Evolutionary conservation across 2,888 invertebrate genomes (phyloP), one percentile per base, ranked within the genome.

Genomic region (Blastobasis adustella): DNA sequence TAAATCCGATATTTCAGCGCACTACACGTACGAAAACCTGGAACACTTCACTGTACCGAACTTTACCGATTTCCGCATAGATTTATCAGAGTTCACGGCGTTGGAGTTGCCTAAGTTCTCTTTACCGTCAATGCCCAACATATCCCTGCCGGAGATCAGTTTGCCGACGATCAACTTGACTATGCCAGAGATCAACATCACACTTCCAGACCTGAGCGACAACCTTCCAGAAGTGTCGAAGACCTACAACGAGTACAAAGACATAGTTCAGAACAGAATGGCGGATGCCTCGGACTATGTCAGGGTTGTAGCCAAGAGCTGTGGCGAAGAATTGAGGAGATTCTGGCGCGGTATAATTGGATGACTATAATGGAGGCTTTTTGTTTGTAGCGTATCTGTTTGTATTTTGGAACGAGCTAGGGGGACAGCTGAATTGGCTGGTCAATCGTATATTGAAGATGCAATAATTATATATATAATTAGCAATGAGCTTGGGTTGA

Each of bases 251-350:
- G 80, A 82, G 55, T 81, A 90, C 55, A 90, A 86, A 63, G 72
- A 81, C 41, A 82, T 85, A 37, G 82, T 90, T 0, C 77, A 86
- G 51, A 88, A 90, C 51, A 80, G 89, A 61, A 69, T 90, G 56
- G 72, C 76, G 0, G 89, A 90, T 55, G 87, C 90, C 0, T 85
- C 89, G 0, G 86, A 89, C 41, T 91, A 91, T 60, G 61, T 90
- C 37, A 77, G 76, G 49, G 82, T 89, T 0, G 89, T 91, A 0
- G 89, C 89, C 0, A 82, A 82, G 7, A 91, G 91, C 67, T 85
- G 91, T 56, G 77, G 74, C 52, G 85, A 88, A 52, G 90, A 89
- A 58, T 69, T 90, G 5, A 63, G 77, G 9, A 71, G 84, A 1
- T 78, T 75, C 42, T 89, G 86, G 85, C 61, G 63, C 5, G 82